These are phyloP conservation scores for Homalodisca vitripennis DNA, from an alignment of 1,140 invertebrate genomes.

Conservation along the genomic window DNA sequence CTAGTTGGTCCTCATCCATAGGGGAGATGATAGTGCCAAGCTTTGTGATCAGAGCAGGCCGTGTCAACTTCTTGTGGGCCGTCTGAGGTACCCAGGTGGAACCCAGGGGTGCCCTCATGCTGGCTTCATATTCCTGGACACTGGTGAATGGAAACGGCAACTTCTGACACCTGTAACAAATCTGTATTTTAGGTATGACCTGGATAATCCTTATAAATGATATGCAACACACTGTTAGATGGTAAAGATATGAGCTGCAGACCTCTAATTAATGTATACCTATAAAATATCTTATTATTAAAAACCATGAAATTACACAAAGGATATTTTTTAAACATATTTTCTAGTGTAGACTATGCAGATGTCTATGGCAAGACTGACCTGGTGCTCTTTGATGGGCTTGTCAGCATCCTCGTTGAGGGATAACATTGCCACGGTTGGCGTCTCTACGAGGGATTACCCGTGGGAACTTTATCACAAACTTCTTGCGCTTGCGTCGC, in stretches of 20 bases:
- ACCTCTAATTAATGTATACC: too few species aligned
- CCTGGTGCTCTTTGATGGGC: constrained; percentile 65
- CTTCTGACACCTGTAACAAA: constrained; percentile 65
- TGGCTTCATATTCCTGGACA: constrained; percentile 86
- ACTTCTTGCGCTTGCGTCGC: constrained; percentile 55
- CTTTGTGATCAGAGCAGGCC: constrained; percentile 74
- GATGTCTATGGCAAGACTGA: too few species aligned
- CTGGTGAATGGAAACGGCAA: constrained; percentile 88
- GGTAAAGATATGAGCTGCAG: too few species aligned
- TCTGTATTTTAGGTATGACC: too few species aligned
- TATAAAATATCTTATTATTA: too few species aligned
- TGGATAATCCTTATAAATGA: too few species aligned
- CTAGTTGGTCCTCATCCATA: constrained; percentile 58
- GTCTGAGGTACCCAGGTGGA: constrained; percentile 88
- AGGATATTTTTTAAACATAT: too few species aligned
- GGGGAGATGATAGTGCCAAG: constrained; percentile 86
- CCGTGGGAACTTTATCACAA: constrained; percentile 56
- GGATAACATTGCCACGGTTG: constrained; percentile 79
- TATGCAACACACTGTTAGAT: too few species aligned
- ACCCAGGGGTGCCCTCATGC: constrained; percentile 83
- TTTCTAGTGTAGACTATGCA: too few species aligned
- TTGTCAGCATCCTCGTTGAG: constrained; percentile 75
- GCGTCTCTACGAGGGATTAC: constrained; percentile 62
- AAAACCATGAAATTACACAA: too few species aligned
- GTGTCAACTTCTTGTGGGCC: constrained; percentile 65